A percentile compares a stretch with the other conserved stretches of the same genome.
Conservation (phyloP, 2,888 invertebrate genomes). For the Ctena decussata region DNA sequence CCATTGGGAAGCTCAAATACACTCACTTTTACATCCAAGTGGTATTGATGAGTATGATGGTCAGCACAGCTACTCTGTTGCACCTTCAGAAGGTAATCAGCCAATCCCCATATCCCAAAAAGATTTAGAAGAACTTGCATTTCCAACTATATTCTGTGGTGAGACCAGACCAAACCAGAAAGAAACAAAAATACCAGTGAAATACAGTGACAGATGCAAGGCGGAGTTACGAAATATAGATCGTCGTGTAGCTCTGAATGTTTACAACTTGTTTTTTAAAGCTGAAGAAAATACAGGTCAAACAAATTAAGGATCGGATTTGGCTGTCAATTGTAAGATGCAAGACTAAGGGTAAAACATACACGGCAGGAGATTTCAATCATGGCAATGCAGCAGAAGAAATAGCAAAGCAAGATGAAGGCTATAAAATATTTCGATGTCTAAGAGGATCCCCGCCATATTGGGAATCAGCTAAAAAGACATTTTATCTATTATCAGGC, state of each 20-base stretch:
- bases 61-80: conserved; percentile 25
- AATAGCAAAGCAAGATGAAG: conserved; percentile 48
- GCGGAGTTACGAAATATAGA: conserved; percentile 9
- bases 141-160: conserved; percentile 34
- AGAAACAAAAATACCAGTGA: neutral
- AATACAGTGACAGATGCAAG: conserved; percentile 23
- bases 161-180: conserved; percentile 16
- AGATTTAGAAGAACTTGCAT: conserved; percentile 29
- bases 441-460: conserved; percentile 66
- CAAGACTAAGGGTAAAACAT: conserved; percentile 33
- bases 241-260: conserved; percentile 40
- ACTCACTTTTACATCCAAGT: conserved; percentile 15
- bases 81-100: conserved; percentile 41
- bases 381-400: conserved; percentile 28
- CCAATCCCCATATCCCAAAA: conserved; percentile 44
- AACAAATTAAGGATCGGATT: conserved; percentile 33
- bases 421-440: conserved; percentile 48
- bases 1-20: conserved; percentile 44
- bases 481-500: conserved; percentile 68
- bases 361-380: conserved; percentile 38
- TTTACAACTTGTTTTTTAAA: conserved; percentile 50
- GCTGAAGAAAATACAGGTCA: conserved; percentile 38
- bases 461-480: conserved; percentile 66
- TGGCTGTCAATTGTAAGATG: conserved; percentile 37
- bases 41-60: conserved; percentile 33